Percentiles rank a stretch among this genome's conserved stretches.
Evolutionary conservation across 2,797 vertebrate species (phyloP).

Genomic region (Odontamblyopus lacepedii): DNA sequence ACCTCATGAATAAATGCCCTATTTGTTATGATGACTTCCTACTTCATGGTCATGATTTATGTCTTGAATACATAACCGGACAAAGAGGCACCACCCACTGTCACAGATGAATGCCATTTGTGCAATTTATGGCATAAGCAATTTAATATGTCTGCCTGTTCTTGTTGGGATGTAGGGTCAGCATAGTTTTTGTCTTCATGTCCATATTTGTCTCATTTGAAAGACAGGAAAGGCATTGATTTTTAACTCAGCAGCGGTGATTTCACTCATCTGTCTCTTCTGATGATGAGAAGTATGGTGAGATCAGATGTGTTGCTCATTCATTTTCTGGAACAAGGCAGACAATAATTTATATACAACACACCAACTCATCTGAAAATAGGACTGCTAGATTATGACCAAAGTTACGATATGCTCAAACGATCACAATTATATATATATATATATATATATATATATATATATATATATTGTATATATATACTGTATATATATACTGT

Average conservation of each 20-base stretch:
- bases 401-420: too few relatives aligned
- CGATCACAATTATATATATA: too few relatives aligned
- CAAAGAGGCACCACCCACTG: constrained; percentile 16
- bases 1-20: constrained; percentile 41
- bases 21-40: constrained; percentile 53
- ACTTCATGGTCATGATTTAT: constrained; percentile 52
- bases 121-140: constrained; percentile 42
- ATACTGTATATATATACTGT: too few relatives aligned
- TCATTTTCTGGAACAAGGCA: constrained; percentile 43
- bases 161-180: constrained; percentile 4
- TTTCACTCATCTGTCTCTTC: constrained; percentile 55
- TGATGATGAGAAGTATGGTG: constrained; percentile 49
- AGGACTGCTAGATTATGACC: too few relatives aligned
- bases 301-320: constrained; percentile 60
- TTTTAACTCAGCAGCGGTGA: constrained; percentile 45
- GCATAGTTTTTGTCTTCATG: constrained; percentile 7
- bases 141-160: constrained; percentile 11
- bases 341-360: constrained; percentile 24
- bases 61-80: constrained; percentile 40
- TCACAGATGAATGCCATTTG: constrained; percentile 37
- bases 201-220: constrained; percentile 33
- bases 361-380: constrained; percentile 21
- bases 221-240: constrained; percentile 56
- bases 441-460: too few relatives aligned
- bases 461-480: too few relatives aligned